A percentile compares a stretch with the other conserved stretches of the same genome.
Evolutionary conservation across 92 coral and sea anemone species (phyloP).

Genomic region (Desmophyllum pertusum): DNA sequence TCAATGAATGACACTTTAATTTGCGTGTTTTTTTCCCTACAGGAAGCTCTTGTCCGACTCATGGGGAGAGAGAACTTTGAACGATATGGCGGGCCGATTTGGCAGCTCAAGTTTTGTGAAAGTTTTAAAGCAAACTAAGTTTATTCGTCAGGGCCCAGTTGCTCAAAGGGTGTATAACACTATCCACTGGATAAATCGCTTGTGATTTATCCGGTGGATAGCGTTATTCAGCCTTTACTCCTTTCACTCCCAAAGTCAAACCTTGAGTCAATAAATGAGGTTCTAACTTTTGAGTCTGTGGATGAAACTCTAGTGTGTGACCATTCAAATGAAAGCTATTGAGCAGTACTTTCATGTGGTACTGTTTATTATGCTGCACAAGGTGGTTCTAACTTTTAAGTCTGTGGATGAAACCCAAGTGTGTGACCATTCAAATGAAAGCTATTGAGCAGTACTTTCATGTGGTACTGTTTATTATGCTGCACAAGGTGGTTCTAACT

Average conservation of each 20-base stretch:
- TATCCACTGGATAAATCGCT: no score
- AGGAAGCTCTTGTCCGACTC: constrained; percentile 83
- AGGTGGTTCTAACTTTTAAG: neutral
- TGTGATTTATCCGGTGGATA: no score
- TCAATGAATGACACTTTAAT: neutral
- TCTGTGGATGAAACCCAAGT: neutral
- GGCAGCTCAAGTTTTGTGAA: constrained; percentile 96
- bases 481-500: neutral
- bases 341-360: constrained; percentile 4
- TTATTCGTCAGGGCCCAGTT: neutral
- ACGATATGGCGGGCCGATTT: constrained; percentile 85
- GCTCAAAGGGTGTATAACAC: no score
- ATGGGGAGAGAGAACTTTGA: constrained; percentile 95
- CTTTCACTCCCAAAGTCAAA: no score
- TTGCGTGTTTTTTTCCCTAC: neutral
- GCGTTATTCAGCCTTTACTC: no score
- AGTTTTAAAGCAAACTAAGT: constrained; percentile 60
- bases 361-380: neutral
- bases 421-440: no score
- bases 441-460: neutral
- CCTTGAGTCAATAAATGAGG: no score
- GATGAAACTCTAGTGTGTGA: no score
- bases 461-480: neutral
- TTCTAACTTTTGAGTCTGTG: no score
- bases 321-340: neutral